Conservation (phyloP, 2,888 invertebrate species). For the Congeria kusceri region DNA sequence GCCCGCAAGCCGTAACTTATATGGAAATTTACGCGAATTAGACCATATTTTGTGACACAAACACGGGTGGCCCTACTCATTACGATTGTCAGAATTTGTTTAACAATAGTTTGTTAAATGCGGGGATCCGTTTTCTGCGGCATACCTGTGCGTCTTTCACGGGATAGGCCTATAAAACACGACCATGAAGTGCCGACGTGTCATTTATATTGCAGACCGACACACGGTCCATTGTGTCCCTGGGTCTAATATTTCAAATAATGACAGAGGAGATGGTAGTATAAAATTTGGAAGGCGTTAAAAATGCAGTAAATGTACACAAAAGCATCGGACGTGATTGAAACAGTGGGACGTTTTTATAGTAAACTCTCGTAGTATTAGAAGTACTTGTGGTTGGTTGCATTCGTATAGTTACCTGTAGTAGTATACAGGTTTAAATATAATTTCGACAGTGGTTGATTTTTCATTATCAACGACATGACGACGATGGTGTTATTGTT, state of each 20-base stretch:
- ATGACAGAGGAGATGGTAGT: constrained; percentile 47
- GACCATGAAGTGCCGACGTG: constrained; percentile 58
- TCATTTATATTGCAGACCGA: constrained; percentile 53
- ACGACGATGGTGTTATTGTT: no score
- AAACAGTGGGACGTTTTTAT: constrained; percentile 13
- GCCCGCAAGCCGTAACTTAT: constrained; percentile 34
- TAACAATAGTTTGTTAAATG: constrained; percentile 48
- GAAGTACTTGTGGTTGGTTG: no score
- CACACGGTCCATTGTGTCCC: constrained; percentile 49
- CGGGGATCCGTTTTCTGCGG: constrained; percentile 39
- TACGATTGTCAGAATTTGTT: constrained; percentile 55
- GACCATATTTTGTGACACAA: constrained; percentile 49
- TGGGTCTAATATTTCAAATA: constrained; percentile 61
- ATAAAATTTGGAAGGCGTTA: constrained; percentile 61
- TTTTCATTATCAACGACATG: no score
- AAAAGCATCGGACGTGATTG: constrained; percentile 40
- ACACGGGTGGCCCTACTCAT: constrained; percentile 64
- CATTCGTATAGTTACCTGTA: no score
- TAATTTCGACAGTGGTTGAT: no score
- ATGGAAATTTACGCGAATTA: constrained; percentile 59
- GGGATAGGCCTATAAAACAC: constrained; percentile 53
- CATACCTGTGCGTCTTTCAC: constrained; percentile 51
- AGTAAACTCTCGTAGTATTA: no score
- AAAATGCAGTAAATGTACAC: constrained; percentile 47
- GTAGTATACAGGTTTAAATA: no score